Conservation (phyloP, 2,113 vertebrate species). For the Hystrix brachyura region DNA sequence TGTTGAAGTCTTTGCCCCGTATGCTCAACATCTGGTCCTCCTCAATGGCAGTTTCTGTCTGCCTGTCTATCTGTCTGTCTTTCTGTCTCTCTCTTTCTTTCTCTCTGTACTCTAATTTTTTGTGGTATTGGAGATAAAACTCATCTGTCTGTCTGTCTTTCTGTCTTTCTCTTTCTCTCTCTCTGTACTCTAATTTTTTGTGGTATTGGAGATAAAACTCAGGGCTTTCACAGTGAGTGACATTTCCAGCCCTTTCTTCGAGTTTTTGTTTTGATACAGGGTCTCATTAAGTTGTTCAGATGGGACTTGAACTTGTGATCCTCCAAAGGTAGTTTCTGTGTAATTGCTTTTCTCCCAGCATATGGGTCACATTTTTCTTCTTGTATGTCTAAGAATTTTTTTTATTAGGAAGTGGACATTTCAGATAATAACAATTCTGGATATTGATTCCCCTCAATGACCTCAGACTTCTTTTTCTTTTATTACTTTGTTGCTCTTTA, state of each 20-base stretch:
- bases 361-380: background rate
- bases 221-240: background rate
- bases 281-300: no score
- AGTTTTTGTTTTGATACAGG: background rate
- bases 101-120: no score
- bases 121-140: no score
- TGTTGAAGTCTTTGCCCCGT: background rate
- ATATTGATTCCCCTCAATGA: no score
- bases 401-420: background rate
- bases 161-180: no score
- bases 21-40: background rate
- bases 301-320: background rate
- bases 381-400: background rate
- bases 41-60: background rate
- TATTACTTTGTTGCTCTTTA: background rate
- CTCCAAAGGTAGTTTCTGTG: background rate
- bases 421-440: background rate
- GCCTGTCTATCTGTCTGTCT: no score
- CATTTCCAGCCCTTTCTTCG: background rate
- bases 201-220: background rate
- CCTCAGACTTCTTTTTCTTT: background rate
- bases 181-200: no score
- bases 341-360: background rate
- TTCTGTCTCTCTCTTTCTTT: background rate
- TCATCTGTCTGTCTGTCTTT: no score